Evolutionary conservation across 2,797 vertebrate species (phyloP), one percentile per base, ranked within the genome.

Genomic region (Mormyrus proboscirostris): DNA sequence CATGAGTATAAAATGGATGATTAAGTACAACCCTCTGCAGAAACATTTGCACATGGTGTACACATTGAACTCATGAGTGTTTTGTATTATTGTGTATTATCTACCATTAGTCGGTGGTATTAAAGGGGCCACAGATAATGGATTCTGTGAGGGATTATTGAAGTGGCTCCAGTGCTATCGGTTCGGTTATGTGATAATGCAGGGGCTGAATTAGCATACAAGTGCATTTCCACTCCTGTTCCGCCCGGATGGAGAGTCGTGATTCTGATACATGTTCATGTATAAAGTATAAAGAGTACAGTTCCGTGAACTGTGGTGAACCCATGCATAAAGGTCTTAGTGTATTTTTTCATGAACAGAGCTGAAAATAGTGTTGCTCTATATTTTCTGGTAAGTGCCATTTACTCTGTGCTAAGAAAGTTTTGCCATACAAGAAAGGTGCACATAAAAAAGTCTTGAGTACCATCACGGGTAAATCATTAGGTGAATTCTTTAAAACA

Each of bases 61-160:
- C 91, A 92, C 93, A 93, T 90, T 95, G 93, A 95, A 95, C 93
- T 94, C 93, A 91, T 79, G 91, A 94, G 93, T 94, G 94, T 94
- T 93, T 93, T 95, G 94, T 95, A 95, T 96, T 94, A 95, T 95
- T 93, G 93, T 94, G 94, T 95, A 95, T 96, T 94, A 95, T 95
- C 94, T 93, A 91, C 95, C 94, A 95, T 96, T 95, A 96, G 93
- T 90, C 90, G 88, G 92, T 95, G 93, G 94, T 95, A 93, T 94
- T 94, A 95, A 93, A 91, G 90, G 91, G 94, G 93, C 91, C 93
- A 88, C 89, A 92, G 92, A 85, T 95, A 95, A 95, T 95, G 94
- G 93, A 92, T 92, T 89, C 91, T 92, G 90, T 93, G 92, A 94
- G 94, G 94, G 95, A 94, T 94, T 94, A 94, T 94, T 93, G 92